Percentiles rank a stretch among this genome's conserved stretches.
These are phyloP conservation scores for Laothoe populi DNA, from an alignment of 2,888 invertebrate genomes.

Conservation along the genomic window DNA sequence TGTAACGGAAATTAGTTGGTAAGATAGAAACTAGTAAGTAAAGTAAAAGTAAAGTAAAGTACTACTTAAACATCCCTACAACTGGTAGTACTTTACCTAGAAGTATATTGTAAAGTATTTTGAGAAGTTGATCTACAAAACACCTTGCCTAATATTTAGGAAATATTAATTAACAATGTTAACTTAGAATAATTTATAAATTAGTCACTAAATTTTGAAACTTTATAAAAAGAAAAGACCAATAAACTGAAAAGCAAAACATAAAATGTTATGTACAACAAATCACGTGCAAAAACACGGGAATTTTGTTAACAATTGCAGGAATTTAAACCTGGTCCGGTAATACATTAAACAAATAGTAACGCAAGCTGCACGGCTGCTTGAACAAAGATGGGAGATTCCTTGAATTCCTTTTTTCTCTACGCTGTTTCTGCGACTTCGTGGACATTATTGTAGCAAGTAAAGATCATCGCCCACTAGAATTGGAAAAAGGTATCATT, in stretches of 20 bases:
- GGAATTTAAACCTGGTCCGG: neutral
- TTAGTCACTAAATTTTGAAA: too few relatives aligned
- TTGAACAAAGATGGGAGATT: slow-evolving; percentile 40
- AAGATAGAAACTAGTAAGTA: too few relatives aligned
- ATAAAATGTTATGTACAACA: neutral
- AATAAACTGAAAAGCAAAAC: neutral
- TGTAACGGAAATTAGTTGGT: too few relatives aligned
- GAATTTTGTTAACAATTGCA: slow-evolving; percentile 17
- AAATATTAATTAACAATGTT: too few relatives aligned
- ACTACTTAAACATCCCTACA: too few relatives aligned
- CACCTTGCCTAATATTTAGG: too few relatives aligned
- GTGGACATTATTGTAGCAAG: slow-evolving; percentile 38
- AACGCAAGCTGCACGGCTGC: slow-evolving; percentile 14
- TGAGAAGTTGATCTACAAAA: too few relatives aligned
- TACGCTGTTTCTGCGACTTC: slow-evolving; percentile 32
- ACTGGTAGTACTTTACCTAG: too few relatives aligned
- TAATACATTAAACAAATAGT: slow-evolving; percentile 21
- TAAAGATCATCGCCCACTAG: neutral
- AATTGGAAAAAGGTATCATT: neutral
- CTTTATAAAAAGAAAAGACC: too few relatives aligned
- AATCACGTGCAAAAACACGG: slow-evolving; percentile 27
- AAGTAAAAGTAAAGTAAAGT: too few relatives aligned
- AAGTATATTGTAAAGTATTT: too few relatives aligned
- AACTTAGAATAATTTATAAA: too few relatives aligned
- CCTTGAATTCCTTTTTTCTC: slow-evolving; percentile 34